A percentile compares a stretch with the other conserved stretches of the same genome.
Conservation (phyloP, 2,113 vertebrate species). For the Phalacrocorax brasilianus region DNA sequence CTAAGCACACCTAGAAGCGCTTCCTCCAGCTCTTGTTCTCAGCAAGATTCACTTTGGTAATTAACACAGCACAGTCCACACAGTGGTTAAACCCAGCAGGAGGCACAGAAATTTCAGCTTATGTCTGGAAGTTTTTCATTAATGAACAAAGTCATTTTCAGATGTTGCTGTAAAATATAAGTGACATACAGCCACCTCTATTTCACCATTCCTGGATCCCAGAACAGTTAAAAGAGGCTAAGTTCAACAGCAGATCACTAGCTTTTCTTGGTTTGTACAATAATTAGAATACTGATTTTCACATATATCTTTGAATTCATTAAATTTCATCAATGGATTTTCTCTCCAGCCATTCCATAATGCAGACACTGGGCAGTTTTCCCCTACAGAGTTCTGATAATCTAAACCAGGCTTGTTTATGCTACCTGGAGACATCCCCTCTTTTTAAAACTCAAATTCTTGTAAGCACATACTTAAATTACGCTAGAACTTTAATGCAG, state of each 20-base stretch:
- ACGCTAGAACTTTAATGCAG: background rate
- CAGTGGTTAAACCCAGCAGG: background rate
- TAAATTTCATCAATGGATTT: background rate
- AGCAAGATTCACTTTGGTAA: background rate
- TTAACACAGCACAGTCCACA: background rate
- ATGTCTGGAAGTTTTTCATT: background rate
- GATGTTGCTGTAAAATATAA: background rate
- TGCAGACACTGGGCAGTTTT: background rate
- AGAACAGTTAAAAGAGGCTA: background rate
- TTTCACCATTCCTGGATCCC: background rate
- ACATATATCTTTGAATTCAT: background rate
- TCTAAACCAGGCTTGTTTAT: background rate
- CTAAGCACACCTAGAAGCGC: background rate
- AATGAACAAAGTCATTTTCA: background rate
- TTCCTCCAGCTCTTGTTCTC: background rate
- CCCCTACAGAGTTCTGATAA: background rate
- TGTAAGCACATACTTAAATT: background rate
- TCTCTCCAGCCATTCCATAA: background rate
- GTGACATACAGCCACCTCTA: background rate
- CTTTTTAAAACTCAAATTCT: background rate
- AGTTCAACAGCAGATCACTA: background rate
- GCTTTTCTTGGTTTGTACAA: background rate
- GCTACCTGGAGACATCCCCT: background rate
- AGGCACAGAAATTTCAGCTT: background rate
- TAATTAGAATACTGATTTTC: background rate